Evolutionary conservation across 2,888 invertebrate species (phyloP), one percentile per base, ranked within the genome.

Genomic region (Himalopsyche japonica): DNA sequence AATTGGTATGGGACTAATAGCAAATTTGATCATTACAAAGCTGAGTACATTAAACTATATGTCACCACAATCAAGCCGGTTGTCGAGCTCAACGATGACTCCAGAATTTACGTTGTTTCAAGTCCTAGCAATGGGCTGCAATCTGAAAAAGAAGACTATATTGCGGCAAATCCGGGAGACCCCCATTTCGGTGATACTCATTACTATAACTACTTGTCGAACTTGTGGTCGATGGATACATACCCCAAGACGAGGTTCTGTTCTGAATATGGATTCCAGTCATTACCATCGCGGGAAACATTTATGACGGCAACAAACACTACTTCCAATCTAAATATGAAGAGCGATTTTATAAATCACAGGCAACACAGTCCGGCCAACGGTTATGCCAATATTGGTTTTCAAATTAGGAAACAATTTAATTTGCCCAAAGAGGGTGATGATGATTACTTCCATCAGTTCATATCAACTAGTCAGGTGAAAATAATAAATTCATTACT

Each of bases 251-350:
- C 98, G 0, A 93, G 99, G 88, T 99, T 99, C 90, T 95, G 96
- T 4, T 98, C 99, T 0, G 99, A 99, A 90, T 99, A 98, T 89
- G 99, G 99, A 0, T 96, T 97, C 87, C 99, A 99, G 90, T 96
- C 98, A 0, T 92, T 97, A 87, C 98, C 99, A 0, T 95, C 96
- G 1, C 89, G 95, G 24, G 91, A 92, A 57, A 94, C 97, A 0
- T 92, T 97, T 90, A 89, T 91, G 76, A 93, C 93, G 20, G 95
- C 95, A 0, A 92, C 94, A 0, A 91, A 91, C 20, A 89, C 90
- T 5, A 88, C 89, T 1, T 90, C 90, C 49, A 94, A 95, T 89
- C 91, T 95, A 37, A 88, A 89, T 18, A 87, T 93, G 10, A 88
- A 90, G 0, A 95, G 95, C 81, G 89, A 92, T 0, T 95, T 96